A percentile compares a stretch with the other conserved stretches of the same genome.
phyloP scores from a whole-genome alignment of 2,888 invertebrate genomes.

The Polymixis lichenea region DNA sequence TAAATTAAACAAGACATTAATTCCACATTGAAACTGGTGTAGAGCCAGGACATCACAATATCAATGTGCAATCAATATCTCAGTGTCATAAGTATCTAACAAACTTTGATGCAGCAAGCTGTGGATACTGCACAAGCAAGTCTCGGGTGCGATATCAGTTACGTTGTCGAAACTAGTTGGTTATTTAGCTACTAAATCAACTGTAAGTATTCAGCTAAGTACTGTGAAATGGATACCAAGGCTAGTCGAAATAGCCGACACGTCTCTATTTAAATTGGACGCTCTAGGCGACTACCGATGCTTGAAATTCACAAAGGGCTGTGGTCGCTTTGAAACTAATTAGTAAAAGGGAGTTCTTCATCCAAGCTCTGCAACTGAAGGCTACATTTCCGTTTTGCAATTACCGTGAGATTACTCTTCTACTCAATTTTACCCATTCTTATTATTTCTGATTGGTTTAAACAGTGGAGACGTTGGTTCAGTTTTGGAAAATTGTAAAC shows the following conservation, averaged over 20 bases:
- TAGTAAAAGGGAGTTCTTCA: constrained; percentile 84
- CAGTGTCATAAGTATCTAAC: constrained; percentile 65
- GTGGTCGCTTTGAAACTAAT: constrained; percentile 89
- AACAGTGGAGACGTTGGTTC: constrained; percentile 29
- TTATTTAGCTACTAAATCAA: constrained; percentile 84
- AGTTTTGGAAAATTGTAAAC: constrained; percentile 32
- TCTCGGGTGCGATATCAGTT: constrained; percentile 79
- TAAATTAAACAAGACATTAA: constrained; percentile 63
- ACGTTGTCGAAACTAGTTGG: constrained; percentile 74
- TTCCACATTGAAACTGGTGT: constrained; percentile 62
- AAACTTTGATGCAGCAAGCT: constrained; percentile 90
- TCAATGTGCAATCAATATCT: constrained; percentile 75
- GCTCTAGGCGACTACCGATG: constrained; percentile 84
- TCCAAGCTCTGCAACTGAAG: constrained; percentile 81
- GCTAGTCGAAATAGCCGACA: constrained; percentile 81
- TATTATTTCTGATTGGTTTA: constrained; percentile 52
- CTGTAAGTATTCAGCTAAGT: constrained; percentile 79
- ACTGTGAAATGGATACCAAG: constrained; percentile 80
- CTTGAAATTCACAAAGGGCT: constrained; percentile 88
- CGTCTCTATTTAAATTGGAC: constrained; percentile 85
- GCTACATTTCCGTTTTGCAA: constrained; percentile 83
- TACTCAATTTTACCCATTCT: constrained; percentile 62
- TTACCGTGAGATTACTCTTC: constrained; percentile 68
- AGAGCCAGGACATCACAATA: background rate
- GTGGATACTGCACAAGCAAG: constrained; percentile 87